Percentiles rank a stretch among this genome's conserved stretches.
These are phyloP conservation scores for Protodeltote pygarga DNA, from an alignment of 2,888 invertebrate species.

Conservation along the genomic window DNA sequence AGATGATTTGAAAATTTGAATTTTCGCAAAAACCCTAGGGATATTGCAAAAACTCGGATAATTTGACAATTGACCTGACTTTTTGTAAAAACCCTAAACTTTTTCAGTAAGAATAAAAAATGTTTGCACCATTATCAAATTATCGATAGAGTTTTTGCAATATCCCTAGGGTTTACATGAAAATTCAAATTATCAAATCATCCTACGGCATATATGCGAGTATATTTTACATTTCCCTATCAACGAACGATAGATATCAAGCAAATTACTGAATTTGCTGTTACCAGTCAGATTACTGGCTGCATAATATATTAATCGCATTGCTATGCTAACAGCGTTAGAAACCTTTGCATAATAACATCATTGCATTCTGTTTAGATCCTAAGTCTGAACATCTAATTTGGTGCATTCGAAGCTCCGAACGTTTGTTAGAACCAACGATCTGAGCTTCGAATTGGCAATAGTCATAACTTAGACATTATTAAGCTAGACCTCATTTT, in stretches of 20 bases:
- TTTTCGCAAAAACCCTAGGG: no score
- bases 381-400: not conserved
- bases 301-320: slow-evolving; percentile 32
- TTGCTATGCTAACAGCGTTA: slow-evolving; percentile 14
- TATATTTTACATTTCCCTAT: not conserved
- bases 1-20: no score
- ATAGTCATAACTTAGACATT: no score
- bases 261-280: slow-evolving; percentile 12
- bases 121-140: no score
- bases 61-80: no score
- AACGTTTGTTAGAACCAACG: not conserved
- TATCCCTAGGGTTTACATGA: no score
- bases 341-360: slow-evolving; percentile 22
- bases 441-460: not conserved
- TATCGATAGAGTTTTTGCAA: no score
- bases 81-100: no score
- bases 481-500: no score
- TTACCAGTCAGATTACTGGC: slow-evolving; percentile 25
- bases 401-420: not conserved
- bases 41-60: no score
- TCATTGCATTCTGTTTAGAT: not conserved
- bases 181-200: not conserved
- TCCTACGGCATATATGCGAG: no score
- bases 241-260: not conserved
- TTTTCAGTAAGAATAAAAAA: no score